Percentiles rank a stretch among this genome's conserved stretches.
Conservation (phyloP, 2,797 vertebrate genomes). For the Phalloptychus januarius region DNA sequence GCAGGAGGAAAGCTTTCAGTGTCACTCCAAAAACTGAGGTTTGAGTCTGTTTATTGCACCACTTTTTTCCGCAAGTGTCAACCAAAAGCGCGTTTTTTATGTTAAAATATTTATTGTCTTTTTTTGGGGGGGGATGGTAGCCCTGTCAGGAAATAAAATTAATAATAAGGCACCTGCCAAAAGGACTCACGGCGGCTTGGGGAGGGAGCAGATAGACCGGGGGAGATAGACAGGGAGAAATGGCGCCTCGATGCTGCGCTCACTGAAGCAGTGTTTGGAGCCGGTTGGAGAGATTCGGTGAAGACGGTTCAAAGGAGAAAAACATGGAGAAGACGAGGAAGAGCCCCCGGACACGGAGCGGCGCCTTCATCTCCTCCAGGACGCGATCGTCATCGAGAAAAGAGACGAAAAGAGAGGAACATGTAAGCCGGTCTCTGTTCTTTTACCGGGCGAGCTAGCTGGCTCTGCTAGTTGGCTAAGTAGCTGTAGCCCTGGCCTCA, state of each 20-base stretch:
- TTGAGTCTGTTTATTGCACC: neutral
- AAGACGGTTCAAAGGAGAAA: constrained; percentile 57
- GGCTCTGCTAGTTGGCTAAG: constrained; percentile 59
- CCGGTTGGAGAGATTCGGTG: constrained; percentile 70
- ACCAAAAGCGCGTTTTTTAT: neutral
- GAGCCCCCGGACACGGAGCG: constrained; percentile 79
- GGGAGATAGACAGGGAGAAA: constrained; percentile 75
- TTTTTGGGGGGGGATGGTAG: neutral
- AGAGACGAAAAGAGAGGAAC: constrained; percentile 79
- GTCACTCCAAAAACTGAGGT: neutral
- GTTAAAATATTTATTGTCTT: constrained; percentile 8
- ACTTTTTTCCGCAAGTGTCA: neutral
- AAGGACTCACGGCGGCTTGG: constrained; percentile 34
- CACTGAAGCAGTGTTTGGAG: constrained; percentile 79
- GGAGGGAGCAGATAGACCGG: constrained; percentile 35
- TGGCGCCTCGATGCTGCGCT: constrained; percentile 83
- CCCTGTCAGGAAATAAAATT: constrained; percentile 13
- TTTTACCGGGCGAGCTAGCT: constrained; percentile 71
- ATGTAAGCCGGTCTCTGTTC: constrained; percentile 80
- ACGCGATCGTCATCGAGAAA: constrained; percentile 83
- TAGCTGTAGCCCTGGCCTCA: constrained; percentile 70
- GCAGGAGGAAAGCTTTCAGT: neutral
- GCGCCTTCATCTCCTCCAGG: constrained; percentile 83
- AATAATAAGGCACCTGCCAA: constrained; percentile 46
- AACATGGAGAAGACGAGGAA: constrained; percentile 95